These are phyloP conservation scores for Bilobella aurantiaca DNA, from an alignment of 1,140 invertebrate species.

Conservation along the genomic window DNA sequence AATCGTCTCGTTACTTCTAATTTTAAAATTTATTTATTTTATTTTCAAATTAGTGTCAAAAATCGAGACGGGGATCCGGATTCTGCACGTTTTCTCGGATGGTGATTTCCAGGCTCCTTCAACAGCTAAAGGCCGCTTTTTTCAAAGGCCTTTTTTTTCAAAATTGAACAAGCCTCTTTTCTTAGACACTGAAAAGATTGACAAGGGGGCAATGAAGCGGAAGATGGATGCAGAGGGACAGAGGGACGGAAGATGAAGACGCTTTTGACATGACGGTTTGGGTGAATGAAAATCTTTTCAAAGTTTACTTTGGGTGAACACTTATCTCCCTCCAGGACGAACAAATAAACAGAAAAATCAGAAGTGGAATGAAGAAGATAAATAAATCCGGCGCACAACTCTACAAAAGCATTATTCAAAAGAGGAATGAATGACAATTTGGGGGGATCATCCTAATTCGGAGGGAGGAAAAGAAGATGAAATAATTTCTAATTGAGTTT, in stretches of 20 bases:
- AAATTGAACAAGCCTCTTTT: no score
- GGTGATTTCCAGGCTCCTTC: no score
- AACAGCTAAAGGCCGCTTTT: no score
- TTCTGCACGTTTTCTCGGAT: no score
- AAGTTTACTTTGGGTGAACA: background rate
- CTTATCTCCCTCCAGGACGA: background rate
- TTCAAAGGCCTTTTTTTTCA: no score
- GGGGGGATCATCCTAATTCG: background rate
- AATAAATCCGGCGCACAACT: background rate
- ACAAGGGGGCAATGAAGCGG: background rate
- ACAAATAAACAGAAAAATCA: slow-evolving; percentile 7
- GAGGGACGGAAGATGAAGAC: background rate
- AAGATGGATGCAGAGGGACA: background rate
- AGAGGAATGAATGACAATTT: slow-evolving; percentile 1
- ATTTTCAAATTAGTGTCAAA: background rate
- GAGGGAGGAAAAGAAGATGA: background rate
- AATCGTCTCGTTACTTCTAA: no score
- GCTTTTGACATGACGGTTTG: slow-evolving; percentile 5
- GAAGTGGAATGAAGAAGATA: background rate
- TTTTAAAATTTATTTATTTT: background rate
- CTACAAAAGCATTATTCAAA: background rate
- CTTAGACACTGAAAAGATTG: no score
- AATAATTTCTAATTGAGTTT: slow-evolving; percentile 2
- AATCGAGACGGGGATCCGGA: no score
- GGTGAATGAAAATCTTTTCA: slow-evolving; percentile 2